Evolutionary conservation across 2,113 vertebrate species (phyloP).

Genomic region (Perccottus glenii): DNA sequence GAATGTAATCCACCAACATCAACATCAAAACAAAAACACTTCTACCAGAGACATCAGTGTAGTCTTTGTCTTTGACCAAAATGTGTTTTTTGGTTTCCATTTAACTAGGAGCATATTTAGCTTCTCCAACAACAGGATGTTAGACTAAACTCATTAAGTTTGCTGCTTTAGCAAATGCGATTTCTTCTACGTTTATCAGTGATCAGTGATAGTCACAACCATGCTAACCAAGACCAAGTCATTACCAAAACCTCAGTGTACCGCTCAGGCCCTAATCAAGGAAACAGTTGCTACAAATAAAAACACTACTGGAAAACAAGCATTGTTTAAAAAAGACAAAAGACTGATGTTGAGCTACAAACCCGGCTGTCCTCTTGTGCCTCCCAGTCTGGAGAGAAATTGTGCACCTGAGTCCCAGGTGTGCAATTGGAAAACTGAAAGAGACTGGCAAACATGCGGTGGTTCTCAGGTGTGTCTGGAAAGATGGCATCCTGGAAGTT

Average conservation of each 20-base stretch:
- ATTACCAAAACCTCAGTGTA: no score
- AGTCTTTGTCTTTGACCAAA: slow-evolving; percentile 37
- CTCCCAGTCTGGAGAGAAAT: slow-evolving; percentile 81
- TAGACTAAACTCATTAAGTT: slow-evolving; percentile 14
- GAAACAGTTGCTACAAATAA: not conserved
- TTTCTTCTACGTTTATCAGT: no score
- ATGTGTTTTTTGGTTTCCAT: slow-evolving; percentile 49
- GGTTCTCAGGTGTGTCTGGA: slow-evolving; percentile 80
- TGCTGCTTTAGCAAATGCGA: no score
- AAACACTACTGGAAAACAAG: slow-evolving; percentile 7
- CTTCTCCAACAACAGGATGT: slow-evolving; percentile 38
- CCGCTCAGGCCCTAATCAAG: no score
- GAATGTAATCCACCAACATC: slow-evolving; percentile 11
- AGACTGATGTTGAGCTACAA: slow-evolving; percentile 22
- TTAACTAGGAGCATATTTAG: slow-evolving; percentile 31
- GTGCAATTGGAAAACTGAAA: slow-evolving; percentile 88
- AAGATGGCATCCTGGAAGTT: slow-evolving; percentile 88
- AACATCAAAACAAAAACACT: slow-evolving; percentile 12
- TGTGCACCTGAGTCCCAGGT: slow-evolving; percentile 79
- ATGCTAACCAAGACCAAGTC: no score
- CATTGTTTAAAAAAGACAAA: not conserved
- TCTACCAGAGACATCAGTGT: slow-evolving; percentile 1
- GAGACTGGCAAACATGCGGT: slow-evolving; percentile 82
- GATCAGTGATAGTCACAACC: no score
- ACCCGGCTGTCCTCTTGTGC: slow-evolving; percentile 85